Conservation (phyloP, 2,888 invertebrate genomes). For the Andrena bucephala region DNA sequence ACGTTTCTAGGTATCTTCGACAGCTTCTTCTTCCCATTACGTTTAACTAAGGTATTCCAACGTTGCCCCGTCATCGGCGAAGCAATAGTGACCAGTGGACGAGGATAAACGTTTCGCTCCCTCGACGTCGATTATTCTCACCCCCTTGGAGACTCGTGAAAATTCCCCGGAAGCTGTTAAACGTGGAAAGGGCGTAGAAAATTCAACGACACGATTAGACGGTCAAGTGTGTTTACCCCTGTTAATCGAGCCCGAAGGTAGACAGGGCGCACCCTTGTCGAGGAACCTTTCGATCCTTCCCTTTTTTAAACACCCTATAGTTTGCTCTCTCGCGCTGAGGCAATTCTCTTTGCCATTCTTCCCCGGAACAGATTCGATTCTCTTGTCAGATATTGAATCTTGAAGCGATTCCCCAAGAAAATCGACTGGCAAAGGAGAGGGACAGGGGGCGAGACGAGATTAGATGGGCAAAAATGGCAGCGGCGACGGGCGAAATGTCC, state of each 20-base stretch:
- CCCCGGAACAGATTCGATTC: slow-evolving; percentile 49
- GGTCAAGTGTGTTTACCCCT: slow-evolving; percentile 46
- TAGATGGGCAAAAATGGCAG: slow-evolving; percentile 62
- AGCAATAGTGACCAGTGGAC: neutral
- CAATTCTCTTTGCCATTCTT: slow-evolving; percentile 32
- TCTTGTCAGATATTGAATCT: slow-evolving; percentile 62
- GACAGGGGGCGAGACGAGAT: slow-evolving; percentile 32
- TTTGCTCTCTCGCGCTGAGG: slow-evolving; percentile 1
- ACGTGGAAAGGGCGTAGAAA: neutral
- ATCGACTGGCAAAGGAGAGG: neutral
- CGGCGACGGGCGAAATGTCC: slow-evolving; percentile 62
- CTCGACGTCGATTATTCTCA: neutral
- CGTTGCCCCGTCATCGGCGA: neutral
- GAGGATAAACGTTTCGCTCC: neutral
- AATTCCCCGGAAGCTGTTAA: neutral
- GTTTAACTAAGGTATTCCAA: neutral
- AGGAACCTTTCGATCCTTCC: slow-evolving; percentile 10
- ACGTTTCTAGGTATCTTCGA: neutral
- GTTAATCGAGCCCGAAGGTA: slow-evolving; percentile 35
- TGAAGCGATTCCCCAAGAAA: slow-evolving; percentile 42
- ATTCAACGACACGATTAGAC: slow-evolving; percentile 25
- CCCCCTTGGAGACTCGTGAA: neutral
- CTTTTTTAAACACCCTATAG: slow-evolving; percentile 28
- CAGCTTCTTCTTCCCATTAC: neutral
- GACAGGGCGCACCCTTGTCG: slow-evolving; percentile 14